Conservation (phyloP, 1,140 invertebrate species). For the Lepidurus packardi region DNA sequence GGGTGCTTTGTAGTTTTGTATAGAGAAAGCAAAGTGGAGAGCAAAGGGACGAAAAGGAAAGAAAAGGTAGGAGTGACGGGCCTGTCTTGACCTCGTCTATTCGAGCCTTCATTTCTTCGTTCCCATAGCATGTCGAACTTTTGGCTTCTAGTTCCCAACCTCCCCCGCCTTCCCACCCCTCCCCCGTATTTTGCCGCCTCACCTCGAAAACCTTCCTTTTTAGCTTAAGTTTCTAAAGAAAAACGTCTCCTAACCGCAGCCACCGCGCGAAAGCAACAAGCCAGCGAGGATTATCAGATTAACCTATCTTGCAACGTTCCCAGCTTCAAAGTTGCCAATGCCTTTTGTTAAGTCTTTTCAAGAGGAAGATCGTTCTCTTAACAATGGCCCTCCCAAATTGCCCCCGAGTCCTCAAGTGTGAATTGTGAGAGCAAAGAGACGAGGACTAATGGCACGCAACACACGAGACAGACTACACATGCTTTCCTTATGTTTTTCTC, state of each 20-base stretch:
- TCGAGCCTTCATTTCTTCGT: background rate
- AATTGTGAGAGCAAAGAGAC: background rate
- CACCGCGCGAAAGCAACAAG: background rate
- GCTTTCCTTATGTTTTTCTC: background rate
- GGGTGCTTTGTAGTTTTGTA: too few species aligned
- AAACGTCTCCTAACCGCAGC: background rate
- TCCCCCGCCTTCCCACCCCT: background rate
- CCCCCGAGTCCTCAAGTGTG: constrained; percentile 9
- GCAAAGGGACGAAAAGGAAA: background rate
- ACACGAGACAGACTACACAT: background rate
- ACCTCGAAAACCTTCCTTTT: constrained; percentile 17
- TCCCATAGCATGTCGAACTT: background rate
- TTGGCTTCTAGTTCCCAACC: background rate
- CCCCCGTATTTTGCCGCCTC: constrained; percentile 12
- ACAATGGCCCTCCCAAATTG: constrained; percentile 4
- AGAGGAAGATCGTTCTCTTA: constrained; percentile 1
- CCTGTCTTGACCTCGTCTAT: constrained; percentile 10
- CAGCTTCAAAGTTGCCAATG: constrained; percentile 1
- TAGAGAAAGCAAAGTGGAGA: too few species aligned
- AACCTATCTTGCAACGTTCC: constrained; percentile 10
- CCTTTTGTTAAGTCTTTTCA: constrained; percentile 20
- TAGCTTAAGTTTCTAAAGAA: background rate
- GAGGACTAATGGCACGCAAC: constrained; percentile 3
- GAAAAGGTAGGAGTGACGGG: background rate
- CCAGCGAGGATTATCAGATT: background rate